Conservation (phyloP, 2,888 invertebrate species). For the Pimpla rufipes region DNA sequence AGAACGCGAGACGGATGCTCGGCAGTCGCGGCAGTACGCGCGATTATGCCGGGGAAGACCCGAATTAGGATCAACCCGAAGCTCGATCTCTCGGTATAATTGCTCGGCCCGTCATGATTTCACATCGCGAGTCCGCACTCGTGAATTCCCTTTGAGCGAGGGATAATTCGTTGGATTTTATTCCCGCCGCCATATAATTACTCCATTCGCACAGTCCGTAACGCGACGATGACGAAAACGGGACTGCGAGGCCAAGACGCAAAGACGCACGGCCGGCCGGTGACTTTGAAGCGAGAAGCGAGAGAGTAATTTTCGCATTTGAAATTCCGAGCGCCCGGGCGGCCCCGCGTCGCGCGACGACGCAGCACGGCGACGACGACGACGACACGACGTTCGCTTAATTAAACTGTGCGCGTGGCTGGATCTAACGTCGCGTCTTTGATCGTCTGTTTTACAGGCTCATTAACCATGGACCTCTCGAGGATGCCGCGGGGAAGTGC, state of each 20-base stretch:
- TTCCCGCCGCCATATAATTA: slow-evolving; percentile 34
- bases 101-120: slow-evolving; percentile 31
- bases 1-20: slow-evolving; percentile 51
- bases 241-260: slow-evolving; percentile 22
- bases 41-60: slow-evolving; percentile 1
- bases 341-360: slow-evolving; percentile 2
- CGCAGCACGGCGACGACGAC: slow-evolving; percentile 18
- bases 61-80: slow-evolving; percentile 45
- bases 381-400: slow-evolving; percentile 43
- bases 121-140: neutral
- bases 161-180: slow-evolving; percentile 11
- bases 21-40: slow-evolving; percentile 21
- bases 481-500: slow-evolving; percentile 88
- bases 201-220: slow-evolving; percentile 29
- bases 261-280: slow-evolving; percentile 9
- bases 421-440: slow-evolving; percentile 44
- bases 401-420: slow-evolving; percentile 56
- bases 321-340: slow-evolving; percentile 34
- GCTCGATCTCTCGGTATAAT: slow-evolving; percentile 43
- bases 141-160: neutral
- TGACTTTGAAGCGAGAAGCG: slow-evolving; percentile 49
- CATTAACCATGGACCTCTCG: slow-evolving; percentile 88
- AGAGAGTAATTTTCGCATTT: slow-evolving; percentile 64
- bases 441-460: slow-evolving; percentile 85
- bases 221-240: slow-evolving; percentile 37